Evolutionary conservation across 2,888 invertebrate species (phyloP), one percentile per base, ranked within the genome.

Genomic region (Tetrapedia diversipes): DNA sequence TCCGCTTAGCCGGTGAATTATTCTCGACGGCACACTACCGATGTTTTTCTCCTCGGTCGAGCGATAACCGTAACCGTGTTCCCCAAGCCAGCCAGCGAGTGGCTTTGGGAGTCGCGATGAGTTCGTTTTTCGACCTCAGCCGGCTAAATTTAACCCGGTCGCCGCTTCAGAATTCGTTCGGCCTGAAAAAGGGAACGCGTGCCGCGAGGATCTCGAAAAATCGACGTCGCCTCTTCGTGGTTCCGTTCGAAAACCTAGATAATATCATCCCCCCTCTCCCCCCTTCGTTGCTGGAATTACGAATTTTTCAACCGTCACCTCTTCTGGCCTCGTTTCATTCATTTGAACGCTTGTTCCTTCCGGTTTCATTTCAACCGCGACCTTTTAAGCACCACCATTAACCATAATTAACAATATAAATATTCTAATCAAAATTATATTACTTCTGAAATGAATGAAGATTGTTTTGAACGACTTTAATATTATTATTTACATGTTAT

Each of bases 91-190:
- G 68, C 68, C 4, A 16, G 60, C 37, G 64, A 65, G 65, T 47
- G 45, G 73, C 78, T 77, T 69, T 65, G 78, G 61, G 78, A 77
- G 79, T 73, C 73, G 59, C 61, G 67, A 74, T 66, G 84, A 77
- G 84, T 83, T 86, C 87, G 82, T 86, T 86, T 86, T 84, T 81
- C 86, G 85, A 82, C 83, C 82, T 78, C 80, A 82, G 81, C 81
- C 67, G 77, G 53, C 86, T 87, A 89, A 88, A 89, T 88, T 88
- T 89, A 87, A 86, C 88, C 79, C 32, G 57, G 63, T 53, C 63
- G 71, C 39, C 67, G 75, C 73, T 68, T 54, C 63, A 57, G 70
- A 81, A 80, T 81, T 76, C 77, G 80, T 77, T 80, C 76, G 69
- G 63, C 45, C 54, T 83, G 47, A 76, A 77, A 81, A 81, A 79